Percentiles rank a stretch among this genome's conserved stretches.
Conservation (phyloP, 2,888 invertebrate species). For the Opisthograptis luteolata region DNA sequence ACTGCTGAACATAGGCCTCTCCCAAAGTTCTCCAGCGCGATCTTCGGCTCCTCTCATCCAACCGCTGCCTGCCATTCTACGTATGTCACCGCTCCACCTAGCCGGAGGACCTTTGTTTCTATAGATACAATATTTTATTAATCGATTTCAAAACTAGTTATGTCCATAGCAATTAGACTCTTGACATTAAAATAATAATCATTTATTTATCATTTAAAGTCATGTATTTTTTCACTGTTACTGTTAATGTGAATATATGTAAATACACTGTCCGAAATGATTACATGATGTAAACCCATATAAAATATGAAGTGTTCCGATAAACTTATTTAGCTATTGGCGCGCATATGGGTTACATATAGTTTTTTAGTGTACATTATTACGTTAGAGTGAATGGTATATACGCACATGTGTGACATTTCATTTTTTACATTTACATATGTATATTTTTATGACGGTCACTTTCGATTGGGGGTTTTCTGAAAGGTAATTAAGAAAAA, state of each 20-base stretch:
- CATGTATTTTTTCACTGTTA: constrained; percentile 24
- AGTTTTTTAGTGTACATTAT: constrained; percentile 15
- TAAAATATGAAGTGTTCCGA: constrained; percentile 22
- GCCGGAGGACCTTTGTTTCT: too few species aligned
- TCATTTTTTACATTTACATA: constrained; percentile 19
- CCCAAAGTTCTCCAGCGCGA: too few species aligned
- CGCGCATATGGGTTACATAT: constrained; percentile 1
- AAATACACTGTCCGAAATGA: constrained; percentile 24
- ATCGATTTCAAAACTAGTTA: constrained; percentile 3
- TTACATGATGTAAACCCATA: constrained; percentile 13
- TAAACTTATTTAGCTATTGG: constrained; percentile 11
- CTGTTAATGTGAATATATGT: constrained; percentile 30
- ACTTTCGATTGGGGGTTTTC: too few species aligned
- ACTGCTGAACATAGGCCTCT: too few species aligned
- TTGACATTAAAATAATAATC: not conserved
- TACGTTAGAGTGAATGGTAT: constrained; percentile 25
- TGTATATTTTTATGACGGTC: not conserved
- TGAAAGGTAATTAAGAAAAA: not conserved
- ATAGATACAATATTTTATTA: constrained; percentile 5
- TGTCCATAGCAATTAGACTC: not conserved
- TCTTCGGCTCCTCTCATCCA: too few species aligned
- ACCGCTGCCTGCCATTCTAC: too few species aligned
- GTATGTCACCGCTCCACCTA: too few species aligned
- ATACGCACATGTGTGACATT: constrained; percentile 30
- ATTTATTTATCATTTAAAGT: not conserved